Percentiles rank a stretch among this genome's conserved stretches.
These are phyloP conservation scores for Sebastes vulpes DNA, from an alignment of 2,797 vertebrate species.

Conservation along the genomic window DNA sequence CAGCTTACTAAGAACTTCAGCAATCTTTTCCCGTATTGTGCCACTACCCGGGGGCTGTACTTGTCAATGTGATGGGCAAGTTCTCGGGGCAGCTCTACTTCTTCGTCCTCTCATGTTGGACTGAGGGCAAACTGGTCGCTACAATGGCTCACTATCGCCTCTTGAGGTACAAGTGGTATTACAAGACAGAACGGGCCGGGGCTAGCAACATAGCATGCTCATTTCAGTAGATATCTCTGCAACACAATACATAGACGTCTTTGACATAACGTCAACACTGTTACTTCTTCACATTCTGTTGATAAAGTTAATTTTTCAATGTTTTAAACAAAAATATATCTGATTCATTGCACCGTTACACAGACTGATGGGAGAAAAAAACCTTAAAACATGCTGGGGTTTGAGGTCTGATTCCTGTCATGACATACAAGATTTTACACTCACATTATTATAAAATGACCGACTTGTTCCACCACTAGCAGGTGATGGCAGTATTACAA, in stretches of 20 bases:
- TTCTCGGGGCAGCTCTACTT: too few relatives aligned
- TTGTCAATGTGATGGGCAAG: too few relatives aligned
- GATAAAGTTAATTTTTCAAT: not conserved
- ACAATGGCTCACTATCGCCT: too few relatives aligned
- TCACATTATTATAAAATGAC: not conserved
- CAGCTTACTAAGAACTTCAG: too few relatives aligned
- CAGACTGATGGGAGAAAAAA: not conserved
- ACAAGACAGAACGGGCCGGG: too few relatives aligned
- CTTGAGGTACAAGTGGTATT: too few relatives aligned
- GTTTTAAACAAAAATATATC: not conserved
- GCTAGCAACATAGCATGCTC: too few relatives aligned
- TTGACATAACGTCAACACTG: not conserved
- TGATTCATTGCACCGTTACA: not conserved
- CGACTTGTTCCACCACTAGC: conserved; percentile 9
- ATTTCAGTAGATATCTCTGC: not conserved
- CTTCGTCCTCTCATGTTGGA: too few relatives aligned
- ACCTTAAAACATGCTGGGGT: not conserved
- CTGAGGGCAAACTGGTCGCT: too few relatives aligned
- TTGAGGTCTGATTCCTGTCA: not conserved
- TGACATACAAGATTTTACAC: not conserved
- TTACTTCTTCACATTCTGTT: not conserved
- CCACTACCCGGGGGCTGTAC: too few relatives aligned
- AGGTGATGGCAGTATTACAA: conserved; percentile 12
- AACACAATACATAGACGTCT: not conserved
- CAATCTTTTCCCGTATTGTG: too few relatives aligned